Conservation (phyloP, 2,888 invertebrate genomes). For the Rutpela maculata region DNA sequence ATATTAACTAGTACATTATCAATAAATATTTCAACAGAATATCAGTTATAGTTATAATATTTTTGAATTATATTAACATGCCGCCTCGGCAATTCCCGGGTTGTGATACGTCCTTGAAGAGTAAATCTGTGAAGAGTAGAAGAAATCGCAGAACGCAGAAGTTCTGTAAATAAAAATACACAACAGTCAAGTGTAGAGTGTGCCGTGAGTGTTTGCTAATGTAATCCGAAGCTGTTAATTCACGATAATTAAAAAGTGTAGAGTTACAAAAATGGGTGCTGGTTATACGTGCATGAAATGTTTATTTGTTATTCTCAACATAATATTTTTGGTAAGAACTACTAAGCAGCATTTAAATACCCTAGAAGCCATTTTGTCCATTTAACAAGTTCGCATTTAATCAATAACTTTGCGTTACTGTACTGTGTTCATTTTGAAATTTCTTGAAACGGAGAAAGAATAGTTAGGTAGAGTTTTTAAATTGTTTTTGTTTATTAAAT, state of each 20-base stretch:
- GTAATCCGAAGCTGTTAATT: conserved; percentile 14
- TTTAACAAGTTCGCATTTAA: conserved; percentile 38
- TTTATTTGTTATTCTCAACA: conserved; percentile 82
- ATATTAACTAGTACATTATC: not conserved
- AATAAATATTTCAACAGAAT: not conserved
- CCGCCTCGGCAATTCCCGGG: conserved; percentile 27
- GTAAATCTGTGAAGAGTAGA: no score
- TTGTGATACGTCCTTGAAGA: not conserved
- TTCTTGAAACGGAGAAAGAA: not conserved
- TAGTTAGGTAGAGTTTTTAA: not conserved
- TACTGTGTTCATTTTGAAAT: not conserved
- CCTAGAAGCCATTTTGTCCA: conserved; percentile 62
- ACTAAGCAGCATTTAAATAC: not conserved
- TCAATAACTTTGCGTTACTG: conserved; percentile 48
- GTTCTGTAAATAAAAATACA: conserved; percentile 1
- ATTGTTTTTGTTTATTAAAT: no score
- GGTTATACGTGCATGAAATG: conserved; percentile 85
- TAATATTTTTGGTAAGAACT: conserved; percentile 84
- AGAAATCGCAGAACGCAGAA: conserved; percentile 3
- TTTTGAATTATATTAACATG: not conserved
- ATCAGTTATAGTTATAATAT: not conserved
- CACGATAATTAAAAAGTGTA: not conserved
- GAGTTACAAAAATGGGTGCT: conserved; percentile 75
- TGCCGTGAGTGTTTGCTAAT: conserved; percentile 7
- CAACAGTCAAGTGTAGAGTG: not conserved